phyloP scores from a whole-genome alignment of 2,113 vertebrate species.

The Leucopsar rothschildi region DNA sequence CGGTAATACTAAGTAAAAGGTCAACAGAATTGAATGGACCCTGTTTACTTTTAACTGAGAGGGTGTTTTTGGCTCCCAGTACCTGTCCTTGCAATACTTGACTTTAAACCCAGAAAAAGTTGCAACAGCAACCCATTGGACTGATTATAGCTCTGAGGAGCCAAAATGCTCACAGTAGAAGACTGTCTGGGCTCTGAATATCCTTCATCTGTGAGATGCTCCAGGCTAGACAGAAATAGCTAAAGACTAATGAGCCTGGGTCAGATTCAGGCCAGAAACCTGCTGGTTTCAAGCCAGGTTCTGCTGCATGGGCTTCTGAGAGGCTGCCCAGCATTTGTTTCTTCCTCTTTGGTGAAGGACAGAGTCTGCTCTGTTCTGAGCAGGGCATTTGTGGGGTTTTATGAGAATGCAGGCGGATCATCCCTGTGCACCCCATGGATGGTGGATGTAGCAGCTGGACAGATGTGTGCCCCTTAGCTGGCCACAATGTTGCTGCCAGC shows the following conservation, averaged over 20 bases:
- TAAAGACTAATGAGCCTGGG: conserved; percentile 38
- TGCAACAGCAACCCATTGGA: neutral
- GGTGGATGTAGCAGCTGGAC: neutral
- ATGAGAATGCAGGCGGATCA: neutral
- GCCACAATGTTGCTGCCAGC: accelerated
- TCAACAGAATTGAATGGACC: neutral
- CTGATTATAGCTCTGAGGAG: neutral
- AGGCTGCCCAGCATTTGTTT: neutral
- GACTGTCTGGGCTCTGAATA: conserved; percentile 23
- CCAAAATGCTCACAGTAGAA: neutral
- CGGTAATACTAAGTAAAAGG: neutral
- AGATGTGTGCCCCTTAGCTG: neutral
- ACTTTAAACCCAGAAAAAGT: conserved; percentile 13
- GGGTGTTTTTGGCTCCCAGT: neutral
- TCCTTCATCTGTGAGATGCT: conserved; percentile 28
- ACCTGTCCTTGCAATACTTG: neutral
- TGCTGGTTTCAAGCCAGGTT: conserved; percentile 37
- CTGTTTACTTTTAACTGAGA: conserved; percentile 3
- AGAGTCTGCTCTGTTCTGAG: neutral
- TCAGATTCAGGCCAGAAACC: conserved; percentile 35
- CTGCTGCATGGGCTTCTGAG: neutral
- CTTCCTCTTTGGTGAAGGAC: neutral
- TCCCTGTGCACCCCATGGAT: neutral
- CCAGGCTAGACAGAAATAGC: conserved; percentile 51
- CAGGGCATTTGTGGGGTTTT: neutral